Base-by-base conservation (phyloP, 2,797 vertebrate genomes). In the Anisognathus igniventris region DNA sequence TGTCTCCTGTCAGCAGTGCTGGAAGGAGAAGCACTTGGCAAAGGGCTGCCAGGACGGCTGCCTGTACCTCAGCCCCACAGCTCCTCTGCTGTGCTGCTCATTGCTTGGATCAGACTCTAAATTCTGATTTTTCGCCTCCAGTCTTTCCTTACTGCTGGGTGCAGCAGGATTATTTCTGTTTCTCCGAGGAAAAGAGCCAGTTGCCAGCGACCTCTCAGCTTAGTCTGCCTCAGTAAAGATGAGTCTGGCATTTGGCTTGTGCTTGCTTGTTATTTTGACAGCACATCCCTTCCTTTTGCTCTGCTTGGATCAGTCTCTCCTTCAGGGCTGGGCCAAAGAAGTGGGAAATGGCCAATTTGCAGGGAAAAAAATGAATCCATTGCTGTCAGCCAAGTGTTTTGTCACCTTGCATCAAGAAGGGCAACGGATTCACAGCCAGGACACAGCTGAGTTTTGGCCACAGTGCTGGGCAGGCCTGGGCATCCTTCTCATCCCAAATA, bases 31-130 rank as follows among this genome's bases (percentile, higher is more conserved):
- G 50, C 9, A 2, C 47, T 83, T 71, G 79, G 75, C 70, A 64
- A 77, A 40, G 25, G 25, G 37, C 78, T 80, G 9, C 21, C 66
- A 40, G 74, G 33, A 39, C 30, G 4, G 11, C 25, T 30, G 80
- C 40, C 66, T 27, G 42, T 10, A 27, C 62, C 3, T 11, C 53
- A 40, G 0, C 21, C 33, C 48, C 0, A 0, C 16, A 6, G 48
- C 61, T 65, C 76, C 39, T 78, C 87, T 58, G 78, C 81, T 53
- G 51, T 17, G 65, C 35, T 73, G 54, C 14, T 35, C 5, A 0
- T 48, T 40, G 4, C 54, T n/a, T 14, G 70, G 22, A 33, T 58
- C 50, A 44, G 74, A 19, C 11, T 61, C 47, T 23, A 16, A 21
- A 64, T 45, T 31, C 24, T 12, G 45, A 53, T 48, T 85, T 92